Base-by-base conservation (phyloP, 2,888 invertebrate species). In the Unio delphinus region DNA sequence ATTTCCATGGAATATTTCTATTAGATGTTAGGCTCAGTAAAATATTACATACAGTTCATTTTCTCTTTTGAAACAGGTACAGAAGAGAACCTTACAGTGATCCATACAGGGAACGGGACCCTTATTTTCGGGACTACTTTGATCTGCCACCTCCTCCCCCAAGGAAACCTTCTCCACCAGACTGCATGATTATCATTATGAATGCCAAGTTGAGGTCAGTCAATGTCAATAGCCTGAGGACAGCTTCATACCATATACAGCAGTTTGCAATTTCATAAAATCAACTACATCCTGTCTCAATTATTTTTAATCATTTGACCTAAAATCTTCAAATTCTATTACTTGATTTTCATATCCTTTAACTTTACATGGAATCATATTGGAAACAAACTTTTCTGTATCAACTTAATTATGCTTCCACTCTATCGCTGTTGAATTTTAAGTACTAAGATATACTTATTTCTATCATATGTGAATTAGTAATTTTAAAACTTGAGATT, bases 141-240 rank as follows among this genome's bases (percentile, higher is more conserved):
- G 65, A 63, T 11, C 70, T 34, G 69, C 60, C 67, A 26, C 77
- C 80, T 8, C 82, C 79, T 65, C 76, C 80, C 34, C 73, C 76
- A 45, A 76, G 75, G 68, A 70, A 78, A 56, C 72, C 80, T 8
- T 70, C 74, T 28, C 86, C 90, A 80, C 95, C 96, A 88, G 96
- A 97, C 88, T 96, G 96, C 89, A 96, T 96, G 91, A 96, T 97
- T 68, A 95, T 97, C 83, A 95, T 96, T 4, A 94, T 95, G 5
- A 94, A 95, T 64, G 94, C 95, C 89, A 90, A 92, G 11, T 92
- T 96, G 67, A 95, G 95, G 96, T 96, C 92, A 93, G 93, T 70
- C 17, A 55, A 61, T 26, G 26, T 61, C 8, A 26, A 15, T 30
- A 61, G 20, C 20, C 17, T 3, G 30, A 63, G 54, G 55, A n/a